Percentiles rank a stretch among this genome's conserved stretches.
Evolutionary conservation across 1,140 invertebrate species (phyloP).

Genomic region (Cherax destructor): DNA sequence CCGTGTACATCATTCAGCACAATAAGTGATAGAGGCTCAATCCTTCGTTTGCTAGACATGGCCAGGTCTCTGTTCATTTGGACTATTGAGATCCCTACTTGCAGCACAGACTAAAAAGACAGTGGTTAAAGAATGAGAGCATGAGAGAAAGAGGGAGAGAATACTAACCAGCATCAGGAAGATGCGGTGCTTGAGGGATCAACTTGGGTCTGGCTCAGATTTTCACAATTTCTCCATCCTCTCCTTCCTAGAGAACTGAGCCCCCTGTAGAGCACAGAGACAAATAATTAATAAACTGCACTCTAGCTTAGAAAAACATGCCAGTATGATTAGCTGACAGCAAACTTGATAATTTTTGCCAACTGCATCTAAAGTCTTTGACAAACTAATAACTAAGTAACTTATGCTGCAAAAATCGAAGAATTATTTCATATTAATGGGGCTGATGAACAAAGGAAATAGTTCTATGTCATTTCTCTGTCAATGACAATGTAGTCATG

Average conservation of each 20-base stretch:
- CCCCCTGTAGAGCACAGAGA: constrained; percentile 20
- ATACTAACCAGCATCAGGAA: constrained; percentile 32
- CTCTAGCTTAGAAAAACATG: not conserved
- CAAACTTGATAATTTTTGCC: too few relatives aligned
- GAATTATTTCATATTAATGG: too few relatives aligned
- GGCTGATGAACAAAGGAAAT: too few relatives aligned
- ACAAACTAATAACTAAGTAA: too few relatives aligned
- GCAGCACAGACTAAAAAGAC: too few relatives aligned
- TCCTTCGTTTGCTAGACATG: too few relatives aligned
- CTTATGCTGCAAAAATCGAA: too few relatives aligned
- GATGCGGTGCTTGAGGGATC: constrained; percentile 48
- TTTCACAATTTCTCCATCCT: constrained; percentile 54
- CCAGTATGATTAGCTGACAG: not conserved
- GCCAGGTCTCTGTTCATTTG: too few relatives aligned
- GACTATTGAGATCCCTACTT: too few relatives aligned
- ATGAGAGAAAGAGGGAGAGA: not conserved
- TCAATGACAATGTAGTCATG: not conserved
- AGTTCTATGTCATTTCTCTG: not conserved
- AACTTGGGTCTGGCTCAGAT: constrained; percentile 38
- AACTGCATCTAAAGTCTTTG: too few relatives aligned
- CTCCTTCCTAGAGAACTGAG: constrained; percentile 44
- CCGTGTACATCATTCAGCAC: too few relatives aligned
- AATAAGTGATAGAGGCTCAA: too few relatives aligned
- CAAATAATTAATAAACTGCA: not conserved
- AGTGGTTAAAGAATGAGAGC: not conserved